Percentiles rank a stretch among this genome's conserved stretches.
phyloP scores from a whole-genome alignment of 2,888 invertebrate genomes.

The Tenthredo scrophulariae region DNA sequence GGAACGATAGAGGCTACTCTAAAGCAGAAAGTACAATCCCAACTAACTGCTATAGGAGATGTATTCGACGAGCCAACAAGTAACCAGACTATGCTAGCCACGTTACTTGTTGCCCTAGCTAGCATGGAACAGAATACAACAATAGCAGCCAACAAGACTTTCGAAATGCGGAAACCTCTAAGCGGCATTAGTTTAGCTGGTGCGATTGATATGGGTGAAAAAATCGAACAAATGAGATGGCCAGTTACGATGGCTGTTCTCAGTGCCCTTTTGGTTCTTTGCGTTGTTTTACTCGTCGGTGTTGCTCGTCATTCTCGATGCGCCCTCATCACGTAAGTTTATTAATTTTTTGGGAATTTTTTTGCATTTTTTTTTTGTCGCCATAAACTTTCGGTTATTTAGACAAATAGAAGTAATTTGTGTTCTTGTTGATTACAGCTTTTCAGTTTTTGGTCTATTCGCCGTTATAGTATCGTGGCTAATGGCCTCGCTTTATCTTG shows the following conservation, averaged over 20 bases:
- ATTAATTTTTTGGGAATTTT: neutral
- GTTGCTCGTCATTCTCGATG: slow-evolving; percentile 94
- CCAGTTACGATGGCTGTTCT: slow-evolving; percentile 93
- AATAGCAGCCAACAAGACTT: slow-evolving; percentile 87
- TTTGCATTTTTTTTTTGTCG: neutral
- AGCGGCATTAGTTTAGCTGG: slow-evolving; percentile 85
- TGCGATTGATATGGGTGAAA: slow-evolving; percentile 83
- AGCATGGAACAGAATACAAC: slow-evolving; percentile 88
- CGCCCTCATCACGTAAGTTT: slow-evolving; percentile 88
- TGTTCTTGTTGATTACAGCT: slow-evolving; percentile 76
- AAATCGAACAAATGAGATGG: slow-evolving; percentile 90
- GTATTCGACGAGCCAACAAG: slow-evolving; percentile 88
- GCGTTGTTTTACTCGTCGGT: slow-evolving; percentile 93
- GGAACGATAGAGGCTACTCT: slow-evolving; percentile 88
- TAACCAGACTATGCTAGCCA: slow-evolving; percentile 88
- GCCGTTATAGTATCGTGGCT: slow-evolving; percentile 94
- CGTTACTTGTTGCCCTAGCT: slow-evolving; percentile 85
- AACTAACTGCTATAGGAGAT: slow-evolving; percentile 86
- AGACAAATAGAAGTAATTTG: neutral
- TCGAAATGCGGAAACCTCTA: slow-evolving; percentile 87
- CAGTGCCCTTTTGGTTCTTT: slow-evolving; percentile 91
- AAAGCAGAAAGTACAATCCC: slow-evolving; percentile 85
- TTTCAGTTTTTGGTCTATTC: slow-evolving; percentile 92
- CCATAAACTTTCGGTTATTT: neutral
- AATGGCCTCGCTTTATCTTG: slow-evolving; percentile 92